These are phyloP conservation scores for Amphiprion ocellaris DNA, from an alignment of 2,113 vertebrate species.

Conservation along the genomic window DNA sequence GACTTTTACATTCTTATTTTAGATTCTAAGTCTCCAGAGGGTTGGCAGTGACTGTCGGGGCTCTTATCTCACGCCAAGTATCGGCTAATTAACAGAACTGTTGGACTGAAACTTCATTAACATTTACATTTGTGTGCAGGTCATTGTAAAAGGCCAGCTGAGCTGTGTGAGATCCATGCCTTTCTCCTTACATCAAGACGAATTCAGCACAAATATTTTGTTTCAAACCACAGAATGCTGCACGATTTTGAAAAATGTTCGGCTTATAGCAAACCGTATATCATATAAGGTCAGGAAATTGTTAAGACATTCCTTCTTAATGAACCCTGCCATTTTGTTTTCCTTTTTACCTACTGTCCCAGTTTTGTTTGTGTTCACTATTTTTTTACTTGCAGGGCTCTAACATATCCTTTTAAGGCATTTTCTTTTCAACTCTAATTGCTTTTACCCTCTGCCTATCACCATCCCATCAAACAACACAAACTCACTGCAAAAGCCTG, in stretches of 20 bases:
- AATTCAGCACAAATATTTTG: neutral
- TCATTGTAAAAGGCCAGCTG: conserved; percentile 9
- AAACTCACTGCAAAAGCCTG: conserved; percentile 16
- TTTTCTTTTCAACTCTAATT: conserved; percentile 62
- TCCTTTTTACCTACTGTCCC: neutral
- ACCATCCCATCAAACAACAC: conserved; percentile 68
- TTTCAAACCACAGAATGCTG: neutral
- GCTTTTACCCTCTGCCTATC: conserved; percentile 65
- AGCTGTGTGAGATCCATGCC: neutral
- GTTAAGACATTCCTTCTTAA: neutral
- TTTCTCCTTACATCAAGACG: neutral
- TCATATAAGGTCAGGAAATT: conserved; percentile 4
- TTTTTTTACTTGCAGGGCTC: conserved; percentile 19
- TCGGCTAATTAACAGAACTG: conserved; percentile 14
- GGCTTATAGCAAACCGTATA: neutral
- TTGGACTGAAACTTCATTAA: neutral
- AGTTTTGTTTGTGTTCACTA: conserved; percentile 27
- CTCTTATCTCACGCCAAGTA: conserved; percentile 32
- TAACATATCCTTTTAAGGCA: conserved; percentile 71
- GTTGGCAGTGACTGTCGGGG: neutral
- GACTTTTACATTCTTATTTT: neutral
- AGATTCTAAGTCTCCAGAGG: neutral
- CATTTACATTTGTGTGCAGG: conserved; percentile 18
- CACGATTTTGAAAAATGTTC: neutral
- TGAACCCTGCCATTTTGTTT: conserved; percentile 10